Evolutionary conservation across 2,888 invertebrate genomes (phyloP).

Genomic region (Helicoverpa assulta): DNA sequence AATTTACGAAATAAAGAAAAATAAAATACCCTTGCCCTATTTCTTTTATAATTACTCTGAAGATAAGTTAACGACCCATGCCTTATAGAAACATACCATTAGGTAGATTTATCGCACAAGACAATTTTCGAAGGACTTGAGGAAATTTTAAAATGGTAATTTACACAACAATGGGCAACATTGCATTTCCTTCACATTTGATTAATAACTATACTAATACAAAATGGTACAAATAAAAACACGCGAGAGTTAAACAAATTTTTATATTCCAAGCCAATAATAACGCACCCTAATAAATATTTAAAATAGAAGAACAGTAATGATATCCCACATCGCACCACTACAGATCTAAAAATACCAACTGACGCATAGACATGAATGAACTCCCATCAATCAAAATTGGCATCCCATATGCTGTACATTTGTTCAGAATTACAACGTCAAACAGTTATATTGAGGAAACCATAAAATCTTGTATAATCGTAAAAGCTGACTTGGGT

Average conservation of each 20-base stretch:
- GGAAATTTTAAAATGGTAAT: too few species aligned
- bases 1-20: too few species aligned
- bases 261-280: not conserved
- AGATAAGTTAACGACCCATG: too few species aligned
- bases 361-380: constrained; percentile 40
- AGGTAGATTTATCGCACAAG: too few species aligned
- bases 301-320: not conserved
- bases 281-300: not conserved
- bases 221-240: not conserved
- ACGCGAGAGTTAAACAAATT: not conserved
- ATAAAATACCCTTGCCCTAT: too few species aligned
- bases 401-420: constrained; percentile 54
- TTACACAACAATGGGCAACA: too few species aligned
- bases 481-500: constrained; percentile 88
- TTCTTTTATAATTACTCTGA: too few species aligned
- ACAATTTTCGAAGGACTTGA: too few species aligned
- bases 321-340: not conserved
- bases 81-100: too few species aligned
- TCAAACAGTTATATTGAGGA: constrained; percentile 87
- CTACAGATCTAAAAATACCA: constrained; percentile 40
- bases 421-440: constrained; percentile 73
- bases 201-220: too few species aligned
- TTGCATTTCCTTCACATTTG: too few species aligned
- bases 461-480: constrained; percentile 87
- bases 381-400: constrained; percentile 56